These are phyloP conservation scores for Chauna torquata DNA, from an alignment of 2,113 vertebrate species.

Conservation along the genomic window DNA sequence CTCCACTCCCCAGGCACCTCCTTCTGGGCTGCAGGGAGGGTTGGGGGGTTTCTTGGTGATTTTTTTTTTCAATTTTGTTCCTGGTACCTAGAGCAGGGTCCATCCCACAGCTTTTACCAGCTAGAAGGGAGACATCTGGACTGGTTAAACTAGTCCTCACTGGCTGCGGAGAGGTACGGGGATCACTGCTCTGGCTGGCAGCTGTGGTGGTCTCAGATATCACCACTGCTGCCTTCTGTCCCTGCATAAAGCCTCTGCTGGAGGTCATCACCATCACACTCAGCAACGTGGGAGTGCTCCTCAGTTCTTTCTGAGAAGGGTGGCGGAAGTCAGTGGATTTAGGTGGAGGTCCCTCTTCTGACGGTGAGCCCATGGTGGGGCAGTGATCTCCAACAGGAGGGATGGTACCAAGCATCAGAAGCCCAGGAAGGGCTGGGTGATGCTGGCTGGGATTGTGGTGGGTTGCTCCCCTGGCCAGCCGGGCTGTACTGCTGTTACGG, in stretches of 20 bases:
- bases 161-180: not conserved
- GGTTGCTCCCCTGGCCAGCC: not conserved
- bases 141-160: not conserved
- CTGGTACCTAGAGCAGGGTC: not conserved
- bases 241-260: not conserved
- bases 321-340: not conserved
- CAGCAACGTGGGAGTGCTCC: not conserved
- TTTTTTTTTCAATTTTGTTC: not conserved
- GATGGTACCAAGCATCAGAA: not conserved
- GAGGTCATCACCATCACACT: not conserved
- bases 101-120: not conserved
- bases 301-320: not conserved
- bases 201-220: not conserved
- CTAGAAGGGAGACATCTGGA: not conserved
- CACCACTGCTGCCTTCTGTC: not conserved
- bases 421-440: not conserved
- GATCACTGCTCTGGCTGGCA: not conserved
- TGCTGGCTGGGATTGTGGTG: not conserved
- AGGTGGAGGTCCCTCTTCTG: not conserved
- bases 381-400: not conserved
- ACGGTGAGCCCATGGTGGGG: not conserved
- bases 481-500: fast-evolving
- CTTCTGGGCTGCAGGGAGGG: fast-evolving
- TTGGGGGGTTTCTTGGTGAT: not conserved
- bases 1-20: not conserved